Evolutionary conservation across 2,888 invertebrate species (phyloP), one percentile per base, ranked within the genome.

Genomic region (Leptopilina drosophilae): DNA sequence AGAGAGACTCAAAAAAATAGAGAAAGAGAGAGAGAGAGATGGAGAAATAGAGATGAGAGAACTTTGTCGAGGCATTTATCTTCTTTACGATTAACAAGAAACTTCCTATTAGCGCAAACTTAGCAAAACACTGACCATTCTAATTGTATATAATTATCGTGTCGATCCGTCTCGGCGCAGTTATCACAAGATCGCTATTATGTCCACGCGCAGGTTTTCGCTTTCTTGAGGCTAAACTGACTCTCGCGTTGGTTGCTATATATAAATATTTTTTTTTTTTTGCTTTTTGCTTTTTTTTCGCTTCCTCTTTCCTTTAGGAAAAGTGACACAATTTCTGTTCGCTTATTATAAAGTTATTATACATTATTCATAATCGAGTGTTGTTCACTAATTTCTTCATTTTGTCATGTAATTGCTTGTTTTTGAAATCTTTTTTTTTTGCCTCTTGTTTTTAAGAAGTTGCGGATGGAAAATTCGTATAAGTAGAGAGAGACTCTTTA

Each of bases 121-220:
- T 73, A 73, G 53, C 73, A 73, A 73, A 73, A 56, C 53, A 73
- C 73, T 56, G 73, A 14, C 73, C 73, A 73, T 73, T 73, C 33
- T 73, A 73, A 73, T 73, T 73, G 56, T 73, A 73, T 73, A 56
- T 73, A 73, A 73, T 73, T 73, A 73, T 56, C 33, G 73, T 73
- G 73, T 73, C 73, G 56, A 73, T 73, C 73, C 73, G 56, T 53
- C 73, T 73, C 73, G 73, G 26, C 53, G 56, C n/a, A 56, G 56
- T 73, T 73, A 73, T 73, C 73, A 73, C 73, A 73, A 73, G 73
- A 73, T 73, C 73, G 56, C 73, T 53, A 73, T 73, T 56, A 73
- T 73, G 14, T 73, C 73, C 73, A 56, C 73, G 56, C 33, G 73
- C 73, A 73, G 33, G 33, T 73, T 73, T 73, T 73, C 33, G 26